A percentile compares a stretch with the other conserved stretches of the same genome.
phyloP scores from a whole-genome alignment of 2,113 vertebrate genomes.

The Rousettus leschenaultii region DNA sequence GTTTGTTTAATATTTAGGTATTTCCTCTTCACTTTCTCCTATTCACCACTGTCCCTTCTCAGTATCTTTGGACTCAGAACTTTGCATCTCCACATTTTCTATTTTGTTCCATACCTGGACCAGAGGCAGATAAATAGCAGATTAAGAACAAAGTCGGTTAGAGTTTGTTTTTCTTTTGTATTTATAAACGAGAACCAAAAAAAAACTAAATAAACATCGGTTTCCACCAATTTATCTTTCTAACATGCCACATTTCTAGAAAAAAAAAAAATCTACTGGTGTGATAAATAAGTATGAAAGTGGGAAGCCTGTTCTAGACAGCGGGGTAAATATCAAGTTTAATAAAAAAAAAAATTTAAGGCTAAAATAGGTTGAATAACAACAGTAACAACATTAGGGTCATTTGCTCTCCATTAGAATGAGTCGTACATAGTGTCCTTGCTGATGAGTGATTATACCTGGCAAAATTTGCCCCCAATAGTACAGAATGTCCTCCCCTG shows the following conservation, averaged over 20 bases:
- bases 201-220: not conserved
- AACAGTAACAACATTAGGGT: not conserved
- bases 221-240: slow-evolving; percentile 30
- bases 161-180: not conserved
- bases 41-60: not conserved
- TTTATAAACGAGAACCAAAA: not conserved
- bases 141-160: not conserved
- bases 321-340: not conserved
- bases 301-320: not conserved
- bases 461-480: not conserved
- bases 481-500: not conserved
- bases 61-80: not conserved
- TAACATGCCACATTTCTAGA: not conserved
- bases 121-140: not conserved
- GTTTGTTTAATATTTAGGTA: not conserved
- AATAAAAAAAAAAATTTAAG: not conserved
- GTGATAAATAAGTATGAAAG: not conserved
- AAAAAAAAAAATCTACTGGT: not conserved
- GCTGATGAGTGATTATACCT: not conserved
- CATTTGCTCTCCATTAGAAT: not conserved
- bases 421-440: not conserved
- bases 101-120: not conserved
- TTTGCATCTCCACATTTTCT: not conserved
- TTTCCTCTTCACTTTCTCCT: not conserved
- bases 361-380: not conserved